Conservation (phyloP, 2,113 vertebrate species). For the Crypturellus undulatus region DNA sequence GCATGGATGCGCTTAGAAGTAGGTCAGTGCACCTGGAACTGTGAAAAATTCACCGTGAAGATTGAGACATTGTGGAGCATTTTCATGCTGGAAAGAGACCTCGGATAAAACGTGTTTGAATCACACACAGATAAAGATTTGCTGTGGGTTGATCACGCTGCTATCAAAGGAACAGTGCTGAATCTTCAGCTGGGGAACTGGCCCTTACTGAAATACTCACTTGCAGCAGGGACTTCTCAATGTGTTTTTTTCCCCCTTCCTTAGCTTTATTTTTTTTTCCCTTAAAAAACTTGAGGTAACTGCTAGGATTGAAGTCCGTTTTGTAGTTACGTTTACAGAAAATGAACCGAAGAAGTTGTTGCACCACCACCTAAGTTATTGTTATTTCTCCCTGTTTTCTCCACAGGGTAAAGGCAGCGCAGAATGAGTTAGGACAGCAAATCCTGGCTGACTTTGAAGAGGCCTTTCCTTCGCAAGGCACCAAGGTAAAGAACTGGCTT, state of each 20-base stretch:
- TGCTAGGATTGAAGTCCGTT: neutral
- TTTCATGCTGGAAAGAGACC: neutral
- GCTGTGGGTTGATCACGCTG: neutral
- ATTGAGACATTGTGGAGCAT: neutral
- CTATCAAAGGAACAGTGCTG: neutral
- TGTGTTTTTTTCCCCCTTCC: neutral
- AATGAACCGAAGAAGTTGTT: neutral
- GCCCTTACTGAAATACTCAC: neutral
- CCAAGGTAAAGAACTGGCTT: slow-evolving; percentile 85
- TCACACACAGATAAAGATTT: neutral
- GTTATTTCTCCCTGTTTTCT: neutral
- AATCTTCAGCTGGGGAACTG: neutral
- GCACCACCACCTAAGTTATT: neutral
- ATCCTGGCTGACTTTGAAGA: slow-evolving; percentile 98
- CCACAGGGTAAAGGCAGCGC: slow-evolving; percentile 93
- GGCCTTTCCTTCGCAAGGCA: slow-evolving; percentile 93
- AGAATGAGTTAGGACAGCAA: slow-evolving; percentile 95
- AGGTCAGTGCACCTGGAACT: slow-evolving; percentile 33
- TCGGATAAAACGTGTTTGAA: neutral
- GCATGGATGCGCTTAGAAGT: neutral
- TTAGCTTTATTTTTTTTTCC: neutral
- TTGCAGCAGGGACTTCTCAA: neutral
- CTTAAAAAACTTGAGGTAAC: neutral
- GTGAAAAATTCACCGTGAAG: neutral
- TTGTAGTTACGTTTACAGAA: neutral